Percentiles rank a stretch among this genome's conserved stretches.
Evolutionary conservation across 2,888 invertebrate genomes (phyloP).

Genomic region (Aelia acuminata): DNA sequence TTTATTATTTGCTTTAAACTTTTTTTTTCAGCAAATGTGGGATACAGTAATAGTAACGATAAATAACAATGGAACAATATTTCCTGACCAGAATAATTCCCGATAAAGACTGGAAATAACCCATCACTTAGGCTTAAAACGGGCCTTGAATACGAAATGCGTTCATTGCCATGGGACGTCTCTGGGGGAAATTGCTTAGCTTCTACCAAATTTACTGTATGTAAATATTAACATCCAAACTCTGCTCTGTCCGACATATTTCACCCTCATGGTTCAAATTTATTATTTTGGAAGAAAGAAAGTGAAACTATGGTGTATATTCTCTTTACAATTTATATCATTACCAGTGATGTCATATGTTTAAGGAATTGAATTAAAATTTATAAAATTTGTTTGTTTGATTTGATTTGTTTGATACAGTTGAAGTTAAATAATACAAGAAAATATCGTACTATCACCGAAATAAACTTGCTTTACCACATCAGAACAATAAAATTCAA

Average conservation of each 20-base stretch:
- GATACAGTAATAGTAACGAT: neutral
- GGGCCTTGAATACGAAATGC: slow-evolving; percentile 21
- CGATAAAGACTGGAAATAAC: slow-evolving; percentile 30
- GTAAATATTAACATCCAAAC: slow-evolving; percentile 15
- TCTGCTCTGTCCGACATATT: neutral
- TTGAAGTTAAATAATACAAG: too few species aligned
- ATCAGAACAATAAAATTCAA: too few species aligned
- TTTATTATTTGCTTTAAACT: too few species aligned
- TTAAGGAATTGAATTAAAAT: too few species aligned
- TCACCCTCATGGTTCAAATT: neutral
- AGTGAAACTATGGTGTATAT: too few species aligned
- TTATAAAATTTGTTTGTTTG: too few species aligned
- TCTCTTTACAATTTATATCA: too few species aligned
- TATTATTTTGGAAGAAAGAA: neutral
- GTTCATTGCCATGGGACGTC: neutral
- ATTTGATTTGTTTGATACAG: too few species aligned
- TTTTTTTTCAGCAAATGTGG: too few species aligned
- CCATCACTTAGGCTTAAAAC: slow-evolving; percentile 34
- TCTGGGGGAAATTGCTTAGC: slow-evolving; percentile 15
- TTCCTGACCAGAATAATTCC: slow-evolving; percentile 23
- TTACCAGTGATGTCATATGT: too few species aligned
- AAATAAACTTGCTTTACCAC: too few species aligned
- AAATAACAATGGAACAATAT: neutral
- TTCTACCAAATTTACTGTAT: slow-evolving; percentile 11
- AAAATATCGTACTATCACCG: too few species aligned